Evolutionary conservation across 2,113 vertebrate genomes (phyloP).

Genomic region (Actenoides hombroni): DNA sequence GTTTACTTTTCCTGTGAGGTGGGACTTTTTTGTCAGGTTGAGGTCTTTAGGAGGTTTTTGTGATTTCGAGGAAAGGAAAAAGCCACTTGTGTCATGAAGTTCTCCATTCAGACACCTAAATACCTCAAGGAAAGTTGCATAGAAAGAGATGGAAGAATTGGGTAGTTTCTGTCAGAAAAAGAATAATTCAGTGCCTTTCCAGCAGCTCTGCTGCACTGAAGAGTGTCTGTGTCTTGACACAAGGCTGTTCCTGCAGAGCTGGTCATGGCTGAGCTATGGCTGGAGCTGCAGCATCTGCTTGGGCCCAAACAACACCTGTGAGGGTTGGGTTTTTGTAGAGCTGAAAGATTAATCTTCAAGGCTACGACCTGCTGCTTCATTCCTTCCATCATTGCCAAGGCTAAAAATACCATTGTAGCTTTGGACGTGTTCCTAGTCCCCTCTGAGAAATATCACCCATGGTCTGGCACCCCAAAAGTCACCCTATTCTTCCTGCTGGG

Average conservation of each 20-base stretch:
- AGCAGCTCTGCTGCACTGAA: not conserved
- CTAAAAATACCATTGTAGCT: not conserved
- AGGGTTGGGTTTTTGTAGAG: not conserved
- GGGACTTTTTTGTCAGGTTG: not conserved
- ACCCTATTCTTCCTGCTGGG: not conserved
- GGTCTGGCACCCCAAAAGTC: not conserved
- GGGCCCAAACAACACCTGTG: not conserved
- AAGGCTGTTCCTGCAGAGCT: not conserved
- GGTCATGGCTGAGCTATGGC: not conserved
- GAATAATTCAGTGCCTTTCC: not conserved
- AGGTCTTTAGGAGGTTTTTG: not conserved
- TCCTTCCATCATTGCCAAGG: not conserved
- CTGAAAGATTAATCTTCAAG: not conserved
- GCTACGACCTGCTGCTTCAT: not conserved
- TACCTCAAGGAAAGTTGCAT: not conserved
- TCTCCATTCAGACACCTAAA: not conserved
- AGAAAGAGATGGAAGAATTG: not conserved
- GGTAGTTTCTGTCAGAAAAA: not conserved
- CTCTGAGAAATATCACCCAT: not conserved
- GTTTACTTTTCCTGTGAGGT: not conserved
- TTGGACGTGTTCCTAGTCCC: not conserved
- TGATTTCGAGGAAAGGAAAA: not conserved
- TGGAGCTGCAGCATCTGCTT: not conserved
- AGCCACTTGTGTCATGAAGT: not conserved
- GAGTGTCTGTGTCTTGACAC: not conserved